A percentile compares a stretch with the other conserved stretches of the same genome.
These are phyloP conservation scores for Agriopis marginaria DNA, from an alignment of 2,888 invertebrate species.

Conservation along the genomic window DNA sequence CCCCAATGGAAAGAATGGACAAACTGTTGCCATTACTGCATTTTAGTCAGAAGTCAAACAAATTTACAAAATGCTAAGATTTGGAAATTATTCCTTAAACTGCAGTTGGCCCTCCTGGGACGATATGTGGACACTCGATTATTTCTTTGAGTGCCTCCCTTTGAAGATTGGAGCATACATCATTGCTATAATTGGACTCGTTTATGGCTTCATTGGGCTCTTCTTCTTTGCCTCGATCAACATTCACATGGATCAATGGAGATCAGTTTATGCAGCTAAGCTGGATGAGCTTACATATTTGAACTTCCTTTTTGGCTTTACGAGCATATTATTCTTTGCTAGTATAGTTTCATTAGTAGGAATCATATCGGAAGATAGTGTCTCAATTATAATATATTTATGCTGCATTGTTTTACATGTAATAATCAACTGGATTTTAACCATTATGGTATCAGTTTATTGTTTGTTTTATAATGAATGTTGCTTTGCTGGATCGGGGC, in stretches of 20 bases:
- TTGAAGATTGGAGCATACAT: constrained; percentile 48
- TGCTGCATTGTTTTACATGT: constrained; percentile 53
- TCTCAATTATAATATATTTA: constrained; percentile 47
- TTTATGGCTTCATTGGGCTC: constrained; percentile 53
- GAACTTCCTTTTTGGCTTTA: constrained; percentile 40
- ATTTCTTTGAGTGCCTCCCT: constrained; percentile 53
- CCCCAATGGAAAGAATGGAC: background rate
- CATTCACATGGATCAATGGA: constrained; percentile 43
- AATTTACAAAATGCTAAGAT: constrained; percentile 1
- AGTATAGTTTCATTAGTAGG: constrained; percentile 53
- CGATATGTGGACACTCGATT: constrained; percentile 8
- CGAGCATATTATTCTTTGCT: constrained; percentile 45
- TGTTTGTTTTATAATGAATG: constrained; percentile 46
- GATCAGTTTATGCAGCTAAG: constrained; percentile 49
- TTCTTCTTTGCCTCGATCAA: constrained; percentile 49
- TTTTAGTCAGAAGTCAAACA: background rate
- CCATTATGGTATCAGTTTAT: constrained; percentile 44
- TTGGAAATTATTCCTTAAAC: background rate
- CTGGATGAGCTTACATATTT: constrained; percentile 52
- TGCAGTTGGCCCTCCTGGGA: constrained; percentile 22
- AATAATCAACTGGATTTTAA: constrained; percentile 48
- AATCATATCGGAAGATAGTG: constrained; percentile 39
- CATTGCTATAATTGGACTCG: constrained; percentile 48
- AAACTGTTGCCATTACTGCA: background rate
- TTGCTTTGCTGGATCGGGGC: constrained; percentile 52